Percentiles rank a stretch among this genome's conserved stretches.
phyloP scores from a whole-genome alignment of 2,113 vertebrate genomes.

The Notarius lentiginosus region DNA sequence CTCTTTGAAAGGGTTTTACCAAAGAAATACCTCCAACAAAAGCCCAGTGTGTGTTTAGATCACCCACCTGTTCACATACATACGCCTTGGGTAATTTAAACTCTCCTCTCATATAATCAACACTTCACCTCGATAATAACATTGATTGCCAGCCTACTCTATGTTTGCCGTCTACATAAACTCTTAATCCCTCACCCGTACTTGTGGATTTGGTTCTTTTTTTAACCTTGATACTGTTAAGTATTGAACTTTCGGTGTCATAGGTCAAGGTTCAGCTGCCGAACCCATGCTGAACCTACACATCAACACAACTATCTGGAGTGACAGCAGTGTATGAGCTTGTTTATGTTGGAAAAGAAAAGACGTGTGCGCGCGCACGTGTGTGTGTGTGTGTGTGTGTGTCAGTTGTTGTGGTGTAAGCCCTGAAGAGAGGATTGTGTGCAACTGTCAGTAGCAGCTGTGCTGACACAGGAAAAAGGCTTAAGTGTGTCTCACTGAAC shows the following conservation, averaged over 20 bases:
- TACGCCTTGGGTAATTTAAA: conserved; percentile 65
- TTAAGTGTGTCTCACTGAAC: conserved; percentile 37
- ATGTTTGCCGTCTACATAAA: not conserved
- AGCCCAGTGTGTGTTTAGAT: conserved; percentile 69
- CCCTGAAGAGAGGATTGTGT: conserved; percentile 39
- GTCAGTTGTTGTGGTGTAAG: conserved; percentile 47
- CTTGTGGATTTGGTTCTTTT: not conserved
- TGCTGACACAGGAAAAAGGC: conserved; percentile 49
- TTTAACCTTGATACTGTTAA: not conserved
- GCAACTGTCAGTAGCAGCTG: conserved; percentile 55
- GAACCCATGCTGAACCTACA: conserved; percentile 31
- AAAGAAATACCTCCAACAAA: conserved; percentile 76
- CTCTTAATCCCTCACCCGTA: not conserved
- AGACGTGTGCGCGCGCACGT: not conserved
- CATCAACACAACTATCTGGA: conserved; percentile 38
- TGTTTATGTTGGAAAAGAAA: conserved; percentile 46
- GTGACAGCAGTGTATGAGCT: conserved; percentile 43
- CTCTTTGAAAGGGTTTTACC: conserved; percentile 74
- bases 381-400: conserved; percentile 6
- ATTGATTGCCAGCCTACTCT: not conserved
- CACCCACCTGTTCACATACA: conserved; percentile 69
- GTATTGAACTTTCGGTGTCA: conserved; percentile 31
- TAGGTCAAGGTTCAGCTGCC: conserved; percentile 18
- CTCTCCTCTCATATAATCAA: conserved; percentile 43
- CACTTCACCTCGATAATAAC: conserved; percentile 13